Evolutionary conservation across 2,888 invertebrate genomes (phyloP).

Genomic region (Synergus itoensis): DNA sequence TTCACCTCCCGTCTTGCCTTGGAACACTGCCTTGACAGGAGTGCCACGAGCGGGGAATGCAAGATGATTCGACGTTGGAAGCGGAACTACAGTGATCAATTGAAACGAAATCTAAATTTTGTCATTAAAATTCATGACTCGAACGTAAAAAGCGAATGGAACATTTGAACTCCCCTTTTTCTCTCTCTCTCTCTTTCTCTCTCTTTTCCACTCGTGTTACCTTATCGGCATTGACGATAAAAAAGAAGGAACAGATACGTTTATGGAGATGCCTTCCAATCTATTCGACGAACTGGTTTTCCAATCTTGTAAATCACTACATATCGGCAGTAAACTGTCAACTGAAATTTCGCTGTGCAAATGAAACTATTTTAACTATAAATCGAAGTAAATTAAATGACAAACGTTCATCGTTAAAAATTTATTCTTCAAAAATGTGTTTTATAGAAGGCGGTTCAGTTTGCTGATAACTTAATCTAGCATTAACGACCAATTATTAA

Average conservation of each 20-base stretch:
- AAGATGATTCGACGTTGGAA: constrained; percentile 30
- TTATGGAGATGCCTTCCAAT: constrained; percentile 40
- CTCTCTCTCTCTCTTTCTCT: background rate
- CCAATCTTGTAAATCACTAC: constrained; percentile 35
- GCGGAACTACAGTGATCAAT: constrained; percentile 35
- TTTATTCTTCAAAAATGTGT: constrained; percentile 4
- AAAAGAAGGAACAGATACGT: constrained; percentile 21
- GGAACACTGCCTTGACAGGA: background rate
- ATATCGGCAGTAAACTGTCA: constrained; percentile 37
- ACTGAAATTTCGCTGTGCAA: constrained; percentile 36
- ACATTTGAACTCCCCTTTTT: background rate
- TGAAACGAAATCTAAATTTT: constrained; percentile 26
- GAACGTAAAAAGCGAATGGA: background rate
- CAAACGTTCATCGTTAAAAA: constrained; percentile 20
- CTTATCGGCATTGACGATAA: constrained; percentile 15
- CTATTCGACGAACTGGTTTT: constrained; percentile 34
- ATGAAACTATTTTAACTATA: constrained; percentile 33
- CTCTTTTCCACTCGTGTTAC: constrained; percentile 5
- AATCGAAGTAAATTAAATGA: constrained; percentile 33
- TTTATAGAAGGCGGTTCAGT: constrained; percentile 20
- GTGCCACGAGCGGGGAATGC: constrained; percentile 21
- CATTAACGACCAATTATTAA: constrained; percentile 39
- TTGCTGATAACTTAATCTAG: constrained; percentile 31
- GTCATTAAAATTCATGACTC: constrained; percentile 25
- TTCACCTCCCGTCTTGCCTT: constrained; percentile 1